Percentiles rank a stretch among this genome's conserved stretches.
Conservation (phyloP, 2,113 vertebrate species). For the Argyrosomus japonicus region DNA sequence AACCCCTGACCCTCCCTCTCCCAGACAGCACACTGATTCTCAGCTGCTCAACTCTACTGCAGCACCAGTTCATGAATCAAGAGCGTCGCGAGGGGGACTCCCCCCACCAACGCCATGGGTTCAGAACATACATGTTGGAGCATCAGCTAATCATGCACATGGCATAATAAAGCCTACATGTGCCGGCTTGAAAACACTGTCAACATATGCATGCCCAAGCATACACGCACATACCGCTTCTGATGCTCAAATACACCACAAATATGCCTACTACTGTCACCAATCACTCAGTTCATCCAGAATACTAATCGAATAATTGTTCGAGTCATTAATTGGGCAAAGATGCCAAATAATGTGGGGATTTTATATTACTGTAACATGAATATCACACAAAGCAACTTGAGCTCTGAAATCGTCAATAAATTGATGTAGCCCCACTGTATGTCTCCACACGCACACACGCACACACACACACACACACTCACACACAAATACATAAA, state of each 20-base stretch:
- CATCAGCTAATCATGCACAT: constrained; percentile 10
- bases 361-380: background rate
- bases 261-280: background rate
- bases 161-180: background rate
- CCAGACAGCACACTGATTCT: constrained; percentile 60
- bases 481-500: constrained; percentile 13
- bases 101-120: background rate
- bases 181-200: constrained; percentile 5
- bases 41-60: constrained; percentile 44
- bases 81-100: background rate
- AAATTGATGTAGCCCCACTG: background rate
- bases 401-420: background rate
- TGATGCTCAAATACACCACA: background rate
- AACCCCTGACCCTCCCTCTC: constrained; percentile 79
- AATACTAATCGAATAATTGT: background rate
- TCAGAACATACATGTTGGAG: background rate
- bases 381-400: too few species aligned
- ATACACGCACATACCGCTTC: background rate
- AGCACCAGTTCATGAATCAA: constrained; percentile 38
- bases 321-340: background rate
- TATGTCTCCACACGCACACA: too few species aligned
- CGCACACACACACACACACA: constrained; percentile 4
- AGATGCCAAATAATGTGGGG: background rate
- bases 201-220: background rate
- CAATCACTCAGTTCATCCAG: background rate